Evolutionary conservation across 2,113 vertebrate species (phyloP).

Genomic region (Irena cyanogastra): DNA sequence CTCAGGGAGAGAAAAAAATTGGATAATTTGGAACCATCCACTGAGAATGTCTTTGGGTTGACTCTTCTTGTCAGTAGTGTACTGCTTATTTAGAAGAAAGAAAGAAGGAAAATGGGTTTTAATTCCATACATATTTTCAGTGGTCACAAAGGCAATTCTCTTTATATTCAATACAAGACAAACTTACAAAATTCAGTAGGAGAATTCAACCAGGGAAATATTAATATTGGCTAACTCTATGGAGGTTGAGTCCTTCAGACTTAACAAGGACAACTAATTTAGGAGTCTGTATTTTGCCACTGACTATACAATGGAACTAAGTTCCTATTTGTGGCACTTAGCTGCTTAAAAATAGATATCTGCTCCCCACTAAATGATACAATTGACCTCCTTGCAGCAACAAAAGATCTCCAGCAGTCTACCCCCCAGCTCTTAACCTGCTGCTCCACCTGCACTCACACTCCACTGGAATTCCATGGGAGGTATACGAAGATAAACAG

Average conservation of each 20-base stretch:
- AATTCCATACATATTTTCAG: not conserved
- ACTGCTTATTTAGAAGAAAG: not conserved
- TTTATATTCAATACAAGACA: not conserved
- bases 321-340: not conserved
- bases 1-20: not conserved
- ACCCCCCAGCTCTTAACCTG: not conserved
- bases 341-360: not conserved
- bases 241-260: not conserved
- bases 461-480: not conserved
- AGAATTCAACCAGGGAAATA: not conserved
- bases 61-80: not conserved
- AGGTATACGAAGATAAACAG: not conserved
- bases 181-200: not conserved
- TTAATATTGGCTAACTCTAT: not conserved
- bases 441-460: accelerated
- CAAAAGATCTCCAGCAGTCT: not conserved
- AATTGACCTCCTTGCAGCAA: not conserved
- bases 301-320: not conserved
- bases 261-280: not conserved
- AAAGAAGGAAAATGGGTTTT: not conserved
- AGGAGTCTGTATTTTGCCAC: not conserved
- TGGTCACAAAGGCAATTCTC: not conserved
- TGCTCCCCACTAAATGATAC: not conserved
- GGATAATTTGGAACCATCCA: not conserved
- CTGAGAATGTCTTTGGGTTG: not conserved